Evolutionary conservation across 2,113 vertebrate genomes (phyloP).

Genomic region (Nannospalax galili): DNA sequence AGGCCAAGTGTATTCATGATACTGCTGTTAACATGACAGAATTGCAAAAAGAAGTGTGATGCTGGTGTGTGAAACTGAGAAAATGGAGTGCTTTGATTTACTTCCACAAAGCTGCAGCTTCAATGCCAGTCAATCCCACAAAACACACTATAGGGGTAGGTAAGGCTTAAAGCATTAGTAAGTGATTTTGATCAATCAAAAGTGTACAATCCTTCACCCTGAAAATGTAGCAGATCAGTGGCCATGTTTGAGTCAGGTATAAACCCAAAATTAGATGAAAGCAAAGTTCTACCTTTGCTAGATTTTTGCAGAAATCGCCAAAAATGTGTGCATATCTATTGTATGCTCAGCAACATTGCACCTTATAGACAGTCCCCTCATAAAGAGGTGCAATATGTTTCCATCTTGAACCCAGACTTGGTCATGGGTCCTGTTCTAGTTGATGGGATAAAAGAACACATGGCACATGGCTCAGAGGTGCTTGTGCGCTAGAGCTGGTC

Average conservation of each 20-base stretch:
- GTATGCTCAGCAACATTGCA: not conserved
- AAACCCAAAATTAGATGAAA: not conserved
- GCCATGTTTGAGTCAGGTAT: not conserved
- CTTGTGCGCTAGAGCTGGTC: not conserved
- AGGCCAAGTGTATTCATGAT: not conserved
- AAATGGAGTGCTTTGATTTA: not conserved
- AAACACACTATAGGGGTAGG: not conserved
- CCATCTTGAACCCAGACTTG: not conserved
- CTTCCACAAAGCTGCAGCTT: not conserved
- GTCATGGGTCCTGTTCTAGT: not conserved
- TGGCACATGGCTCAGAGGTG: not conserved
- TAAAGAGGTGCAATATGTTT: not conserved
- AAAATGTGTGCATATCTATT: not conserved
- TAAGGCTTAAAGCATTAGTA: not conserved
- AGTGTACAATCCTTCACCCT: not conserved
- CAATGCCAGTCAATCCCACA: not conserved
- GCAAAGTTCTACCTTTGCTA: not conserved
- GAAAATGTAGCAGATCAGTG: not conserved
- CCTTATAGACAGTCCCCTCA: not conserved
- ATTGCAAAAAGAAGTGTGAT: not conserved
- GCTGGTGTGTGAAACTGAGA: not conserved
- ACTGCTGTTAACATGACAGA: not conserved
- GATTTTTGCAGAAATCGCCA: not conserved
- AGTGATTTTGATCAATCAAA: not conserved
- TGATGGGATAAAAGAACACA: not conserved